Percentiles rank a stretch among this genome's conserved stretches.
These are phyloP conservation scores for Scortum barcoo DNA, from an alignment of 2,113 vertebrate species.

Conservation along the genomic window DNA sequence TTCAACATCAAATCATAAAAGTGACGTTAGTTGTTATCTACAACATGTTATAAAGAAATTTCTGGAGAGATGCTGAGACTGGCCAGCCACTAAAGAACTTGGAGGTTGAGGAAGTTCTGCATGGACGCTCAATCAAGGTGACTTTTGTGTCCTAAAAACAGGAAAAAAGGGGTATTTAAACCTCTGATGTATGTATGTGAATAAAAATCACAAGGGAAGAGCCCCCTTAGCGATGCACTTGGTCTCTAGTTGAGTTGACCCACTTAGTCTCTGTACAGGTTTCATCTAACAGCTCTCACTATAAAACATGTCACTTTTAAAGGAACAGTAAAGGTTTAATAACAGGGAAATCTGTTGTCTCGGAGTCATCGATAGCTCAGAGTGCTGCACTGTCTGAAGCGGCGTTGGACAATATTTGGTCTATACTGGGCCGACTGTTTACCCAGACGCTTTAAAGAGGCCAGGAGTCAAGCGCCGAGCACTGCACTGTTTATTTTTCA, in stretches of 20 bases:
- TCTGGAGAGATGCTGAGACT: no score
- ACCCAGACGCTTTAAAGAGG: slow-evolving; percentile 32
- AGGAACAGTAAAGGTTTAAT: neutral
- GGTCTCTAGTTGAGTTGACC: neutral
- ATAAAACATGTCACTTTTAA: neutral
- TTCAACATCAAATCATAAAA: no score
- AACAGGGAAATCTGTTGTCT: neutral
- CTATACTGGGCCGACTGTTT: slow-evolving; percentile 17
- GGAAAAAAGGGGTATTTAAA: neutral
- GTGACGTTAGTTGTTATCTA: no score
- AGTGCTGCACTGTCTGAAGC: neutral
- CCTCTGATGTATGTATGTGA: neutral
- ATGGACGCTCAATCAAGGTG: neutral
- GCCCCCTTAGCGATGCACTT: neutral
- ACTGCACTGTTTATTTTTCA: slow-evolving; percentile 60
- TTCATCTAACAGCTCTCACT: neutral
- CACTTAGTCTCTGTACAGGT: neutral
- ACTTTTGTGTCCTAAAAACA: neutral
- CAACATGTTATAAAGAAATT: neutral
- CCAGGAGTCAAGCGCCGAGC: slow-evolving; percentile 47
- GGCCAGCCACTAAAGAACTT: neutral
- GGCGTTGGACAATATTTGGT: slow-evolving; percentile 13
- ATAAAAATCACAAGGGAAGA: neutral
- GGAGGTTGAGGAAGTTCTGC: neutral
- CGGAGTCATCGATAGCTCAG: neutral